These are phyloP conservation scores for Bombus affinis DNA, from an alignment of 1,140 invertebrate genomes.

Conservation along the genomic window DNA sequence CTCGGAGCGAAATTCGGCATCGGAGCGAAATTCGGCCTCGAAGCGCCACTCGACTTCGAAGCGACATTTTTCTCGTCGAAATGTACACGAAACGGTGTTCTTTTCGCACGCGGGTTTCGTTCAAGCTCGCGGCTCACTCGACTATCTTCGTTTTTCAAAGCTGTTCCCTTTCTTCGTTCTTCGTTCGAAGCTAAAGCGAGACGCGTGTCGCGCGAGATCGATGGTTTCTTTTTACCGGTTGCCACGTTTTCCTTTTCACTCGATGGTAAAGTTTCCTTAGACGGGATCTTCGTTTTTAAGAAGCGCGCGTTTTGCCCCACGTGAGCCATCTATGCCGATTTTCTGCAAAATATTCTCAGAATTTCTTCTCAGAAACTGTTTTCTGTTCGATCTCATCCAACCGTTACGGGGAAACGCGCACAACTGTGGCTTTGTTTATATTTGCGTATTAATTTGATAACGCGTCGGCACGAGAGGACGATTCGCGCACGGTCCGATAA, in stretches of 20 bases:
- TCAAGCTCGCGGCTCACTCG: too few relatives aligned
- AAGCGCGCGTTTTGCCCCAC: too few relatives aligned
- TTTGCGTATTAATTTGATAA: not conserved
- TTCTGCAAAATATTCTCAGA: not conserved
- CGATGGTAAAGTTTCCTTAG: not conserved
- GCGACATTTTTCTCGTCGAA: not conserved
- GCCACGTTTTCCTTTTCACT: not conserved
- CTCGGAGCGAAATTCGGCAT: too few relatives aligned
- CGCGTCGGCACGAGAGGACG: not conserved
- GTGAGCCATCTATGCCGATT: not conserved
- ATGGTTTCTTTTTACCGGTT: not conserved
- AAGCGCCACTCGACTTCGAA: too few relatives aligned
- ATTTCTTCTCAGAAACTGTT: too few relatives aligned
- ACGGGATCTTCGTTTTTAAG: too few relatives aligned
- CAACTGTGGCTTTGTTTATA: not conserved
- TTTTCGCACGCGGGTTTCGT: not conserved
- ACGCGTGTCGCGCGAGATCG: too few relatives aligned
- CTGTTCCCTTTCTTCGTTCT: not conserved
- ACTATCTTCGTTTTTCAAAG: not conserved
- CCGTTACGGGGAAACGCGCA: not conserved
- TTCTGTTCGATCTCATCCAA: not conserved
- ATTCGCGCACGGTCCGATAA: not conserved
- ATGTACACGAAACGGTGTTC: slow-evolving; percentile 20
- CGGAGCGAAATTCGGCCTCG: accelerated
- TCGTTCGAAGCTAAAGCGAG: not conserved